These are phyloP conservation scores for Schizaphis graminum DNA, from an alignment of 2,888 invertebrate species.

Conservation along the genomic window DNA sequence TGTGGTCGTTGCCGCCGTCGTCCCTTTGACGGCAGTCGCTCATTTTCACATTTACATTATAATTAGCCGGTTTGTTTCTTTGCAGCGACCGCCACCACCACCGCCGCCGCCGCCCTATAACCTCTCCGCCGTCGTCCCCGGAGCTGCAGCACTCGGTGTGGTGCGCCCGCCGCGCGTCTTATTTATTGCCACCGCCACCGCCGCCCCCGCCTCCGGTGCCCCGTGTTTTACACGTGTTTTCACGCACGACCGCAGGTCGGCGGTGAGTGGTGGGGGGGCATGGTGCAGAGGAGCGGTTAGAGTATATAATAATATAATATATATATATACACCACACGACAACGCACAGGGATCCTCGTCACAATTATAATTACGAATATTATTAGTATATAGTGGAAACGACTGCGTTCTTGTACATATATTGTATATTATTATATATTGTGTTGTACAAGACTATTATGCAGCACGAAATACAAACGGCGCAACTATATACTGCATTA, in stretches of 20 bases:
- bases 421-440: neutral
- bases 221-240: slow-evolving; percentile 63
- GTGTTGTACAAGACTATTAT: neutral
- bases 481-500: neutral
- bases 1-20: slow-evolving; percentile 54
- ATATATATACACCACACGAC: neutral
- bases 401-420: neutral
- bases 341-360: slow-evolving; percentile 26
- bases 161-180: slow-evolving; percentile 28
- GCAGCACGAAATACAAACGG: neutral
- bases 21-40: slow-evolving; percentile 64
- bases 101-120: neutral
- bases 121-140: neutral
- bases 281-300: neutral
- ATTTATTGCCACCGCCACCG: slow-evolving; percentile 44
- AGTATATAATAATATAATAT: too few species aligned
- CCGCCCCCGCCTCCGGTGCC: neutral
- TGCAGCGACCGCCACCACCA: slow-evolving; percentile 30
- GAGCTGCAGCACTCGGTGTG: neutral
- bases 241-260: slow-evolving; percentile 22
- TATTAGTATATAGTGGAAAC: slow-evolving; percentile 33
- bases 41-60: slow-evolving; percentile 66
- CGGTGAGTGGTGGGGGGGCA: neutral
- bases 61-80: slow-evolving; percentile 65
- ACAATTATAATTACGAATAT: slow-evolving; percentile 55